These are phyloP conservation scores for Pygoscelis antarcticus DNA, from an alignment of 2,113 vertebrate genomes.

Conservation along the genomic window DNA sequence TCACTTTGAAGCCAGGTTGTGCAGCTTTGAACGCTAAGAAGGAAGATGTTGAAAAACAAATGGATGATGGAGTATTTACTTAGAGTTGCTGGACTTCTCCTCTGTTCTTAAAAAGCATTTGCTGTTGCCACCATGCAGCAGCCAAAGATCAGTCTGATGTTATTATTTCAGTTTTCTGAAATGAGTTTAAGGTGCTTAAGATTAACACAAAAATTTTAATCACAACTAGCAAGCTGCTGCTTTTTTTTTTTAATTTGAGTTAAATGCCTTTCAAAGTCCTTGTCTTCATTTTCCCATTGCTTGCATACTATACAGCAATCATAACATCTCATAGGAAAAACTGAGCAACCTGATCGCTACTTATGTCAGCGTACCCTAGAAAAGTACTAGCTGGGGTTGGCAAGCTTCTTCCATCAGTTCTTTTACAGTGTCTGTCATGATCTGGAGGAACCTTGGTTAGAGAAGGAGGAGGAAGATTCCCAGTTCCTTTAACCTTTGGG, in stretches of 20 bases:
- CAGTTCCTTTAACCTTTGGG: background rate
- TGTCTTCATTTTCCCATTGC: background rate
- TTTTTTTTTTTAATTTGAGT: background rate
- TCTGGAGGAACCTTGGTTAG: background rate
- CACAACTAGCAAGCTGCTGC: background rate
- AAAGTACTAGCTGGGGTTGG: background rate
- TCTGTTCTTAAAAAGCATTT: background rate
- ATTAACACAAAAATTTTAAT: background rate
- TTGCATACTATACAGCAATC: background rate
- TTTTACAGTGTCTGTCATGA: background rate
- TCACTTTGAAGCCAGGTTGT: background rate
- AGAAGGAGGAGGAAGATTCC: background rate
- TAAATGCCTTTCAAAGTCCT: background rate
- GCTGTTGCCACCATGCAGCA: background rate
- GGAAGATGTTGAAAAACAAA: background rate
- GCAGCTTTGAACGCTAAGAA: background rate
- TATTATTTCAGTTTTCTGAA: background rate
- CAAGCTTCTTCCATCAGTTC: background rate
- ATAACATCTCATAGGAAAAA: background rate
- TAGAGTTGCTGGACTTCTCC: background rate
- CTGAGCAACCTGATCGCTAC: background rate
- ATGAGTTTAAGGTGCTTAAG: background rate
- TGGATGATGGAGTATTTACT: background rate
- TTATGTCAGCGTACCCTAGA: background rate
- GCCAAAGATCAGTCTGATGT: background rate